Percentiles rank a stretch among this genome's conserved stretches.
These are phyloP conservation scores for Didymodactylos carnosus DNA, from an alignment of 2,888 invertebrate species.

Conservation along the genomic window DNA sequence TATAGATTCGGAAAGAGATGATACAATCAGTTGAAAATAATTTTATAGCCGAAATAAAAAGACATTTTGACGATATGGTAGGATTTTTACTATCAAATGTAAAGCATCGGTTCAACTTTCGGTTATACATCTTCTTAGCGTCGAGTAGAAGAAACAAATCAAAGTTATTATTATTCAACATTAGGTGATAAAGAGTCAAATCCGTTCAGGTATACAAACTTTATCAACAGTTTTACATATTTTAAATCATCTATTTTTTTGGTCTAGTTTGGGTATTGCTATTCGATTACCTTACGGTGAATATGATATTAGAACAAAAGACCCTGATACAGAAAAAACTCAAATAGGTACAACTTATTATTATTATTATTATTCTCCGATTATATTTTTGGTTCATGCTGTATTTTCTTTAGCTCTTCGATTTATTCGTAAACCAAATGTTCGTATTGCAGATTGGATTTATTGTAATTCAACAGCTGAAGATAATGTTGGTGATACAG, in stretches of 20 bases:
- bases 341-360: neutral
- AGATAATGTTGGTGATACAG: neutral
- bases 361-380: neutral
- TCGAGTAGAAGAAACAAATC: neutral
- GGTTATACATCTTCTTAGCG: neutral
- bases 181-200: neutral
- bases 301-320: neutral
- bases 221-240: neutral
- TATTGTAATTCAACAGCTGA: constrained; percentile 1
- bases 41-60: neutral
- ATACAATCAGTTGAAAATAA: neutral
- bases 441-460: neutral
- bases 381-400: neutral
- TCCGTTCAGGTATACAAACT: neutral
- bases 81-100: too few species aligned
- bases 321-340: neutral
- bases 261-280: neutral
- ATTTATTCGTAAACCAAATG: neutral
- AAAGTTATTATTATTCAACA: neutral
- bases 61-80: neutral
- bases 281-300: neutral
- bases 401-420: neutral
- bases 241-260: neutral
- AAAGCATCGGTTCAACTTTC: too few species aligned
- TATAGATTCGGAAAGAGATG: neutral